These are phyloP conservation scores for Lutra lutra DNA, from an alignment of 2,797 vertebrate genomes.

Conservation along the genomic window DNA sequence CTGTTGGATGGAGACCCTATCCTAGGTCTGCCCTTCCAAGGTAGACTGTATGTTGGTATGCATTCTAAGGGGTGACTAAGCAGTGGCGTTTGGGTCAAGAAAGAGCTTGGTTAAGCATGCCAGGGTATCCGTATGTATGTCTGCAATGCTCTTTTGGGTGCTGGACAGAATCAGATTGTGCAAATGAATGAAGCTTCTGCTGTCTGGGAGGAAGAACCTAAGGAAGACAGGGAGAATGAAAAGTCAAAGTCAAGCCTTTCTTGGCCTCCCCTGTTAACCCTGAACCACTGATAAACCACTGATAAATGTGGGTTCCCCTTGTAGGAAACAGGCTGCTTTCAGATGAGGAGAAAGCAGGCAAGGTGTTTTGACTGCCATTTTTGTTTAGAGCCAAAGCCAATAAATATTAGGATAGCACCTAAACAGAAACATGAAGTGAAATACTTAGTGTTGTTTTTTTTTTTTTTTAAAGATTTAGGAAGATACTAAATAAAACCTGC, in stretches of 20 bases:
- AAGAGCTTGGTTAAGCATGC: not conserved
- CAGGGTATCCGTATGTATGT: not conserved
- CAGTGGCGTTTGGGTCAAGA: not conserved
- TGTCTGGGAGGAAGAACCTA: not conserved
- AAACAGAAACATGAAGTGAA: not conserved
- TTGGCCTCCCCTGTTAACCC: not conserved
- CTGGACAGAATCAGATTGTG: not conserved
- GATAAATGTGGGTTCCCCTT: not conserved
- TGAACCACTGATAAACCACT: not conserved
- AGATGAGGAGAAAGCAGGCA: not conserved
- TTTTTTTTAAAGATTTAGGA: not conserved
- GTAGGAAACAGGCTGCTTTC: not conserved
- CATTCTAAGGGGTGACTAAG: rapidly evolving
- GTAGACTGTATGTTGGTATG: not conserved
- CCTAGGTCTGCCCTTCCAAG: not conserved
- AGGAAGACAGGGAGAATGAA: not conserved
- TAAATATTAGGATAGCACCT: not conserved
- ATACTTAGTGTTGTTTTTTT: not conserved
- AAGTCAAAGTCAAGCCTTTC: not conserved
- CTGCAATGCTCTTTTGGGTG: not conserved
- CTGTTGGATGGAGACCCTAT: not conserved
- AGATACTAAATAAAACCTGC: not conserved
- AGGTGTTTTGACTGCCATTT: not conserved
- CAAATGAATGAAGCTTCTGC: not conserved
- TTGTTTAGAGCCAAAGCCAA: not conserved